Evolutionary conservation across 2,113 vertebrate genomes (phyloP).

Genomic region (Isichthys henryi): DNA sequence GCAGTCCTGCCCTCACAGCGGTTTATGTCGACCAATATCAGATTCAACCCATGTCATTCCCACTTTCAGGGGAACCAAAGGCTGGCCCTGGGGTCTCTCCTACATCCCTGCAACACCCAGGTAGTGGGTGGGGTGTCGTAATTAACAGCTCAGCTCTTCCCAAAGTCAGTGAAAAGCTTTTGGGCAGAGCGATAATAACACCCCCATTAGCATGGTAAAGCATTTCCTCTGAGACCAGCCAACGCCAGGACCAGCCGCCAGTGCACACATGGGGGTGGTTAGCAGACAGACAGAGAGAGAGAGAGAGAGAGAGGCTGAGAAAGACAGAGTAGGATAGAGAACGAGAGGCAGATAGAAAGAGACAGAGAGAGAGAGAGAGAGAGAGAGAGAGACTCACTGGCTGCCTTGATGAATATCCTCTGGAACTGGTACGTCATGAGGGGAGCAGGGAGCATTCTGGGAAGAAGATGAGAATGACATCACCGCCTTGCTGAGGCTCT

Average conservation of each 20-base stretch:
- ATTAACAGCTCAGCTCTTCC: neutral
- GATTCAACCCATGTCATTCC: neutral
- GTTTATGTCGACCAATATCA: neutral
- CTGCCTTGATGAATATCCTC: constrained; percentile 98
- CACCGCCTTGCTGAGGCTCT: neutral
- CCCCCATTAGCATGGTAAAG: neutral
- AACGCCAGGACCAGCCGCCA: no score
- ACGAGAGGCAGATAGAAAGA: no score
- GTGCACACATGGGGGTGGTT: neutral
- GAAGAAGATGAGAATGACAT: constrained; percentile 16
- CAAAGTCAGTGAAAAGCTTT: neutral
- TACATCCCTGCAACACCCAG: neutral
- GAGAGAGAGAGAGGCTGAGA: neutral
- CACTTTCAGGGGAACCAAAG: neutral
- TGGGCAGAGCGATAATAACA: neutral
- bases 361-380: neutral
- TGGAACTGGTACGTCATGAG: constrained; percentile 99
- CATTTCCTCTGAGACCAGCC: constrained; percentile 4
- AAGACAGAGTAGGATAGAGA: no score
- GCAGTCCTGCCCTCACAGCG: neutral
- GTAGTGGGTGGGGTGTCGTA: neutral
- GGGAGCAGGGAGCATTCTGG: constrained; percentile 88
- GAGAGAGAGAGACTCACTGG: constrained; percentile 71
- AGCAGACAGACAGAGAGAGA: neutral
- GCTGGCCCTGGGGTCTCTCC: neutral